phyloP scores from a whole-genome alignment of 2,797 vertebrate genomes.

The Poecile montanus region DNA sequence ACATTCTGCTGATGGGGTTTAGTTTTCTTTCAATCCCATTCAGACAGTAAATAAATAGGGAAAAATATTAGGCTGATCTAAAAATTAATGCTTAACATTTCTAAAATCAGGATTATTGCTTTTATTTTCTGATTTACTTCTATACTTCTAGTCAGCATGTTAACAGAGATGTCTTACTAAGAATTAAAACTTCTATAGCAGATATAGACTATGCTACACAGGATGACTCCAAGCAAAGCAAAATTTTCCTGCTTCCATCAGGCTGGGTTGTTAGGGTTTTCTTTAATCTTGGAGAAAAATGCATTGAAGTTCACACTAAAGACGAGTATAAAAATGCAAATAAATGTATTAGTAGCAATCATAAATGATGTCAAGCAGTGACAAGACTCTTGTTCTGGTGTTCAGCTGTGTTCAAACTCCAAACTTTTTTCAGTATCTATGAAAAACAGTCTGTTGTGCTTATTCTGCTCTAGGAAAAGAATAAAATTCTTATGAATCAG shows the following conservation, averaged over 20 bases:
- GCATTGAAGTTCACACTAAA: background rate
- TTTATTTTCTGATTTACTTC: background rate
- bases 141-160: background rate
- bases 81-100: background rate
- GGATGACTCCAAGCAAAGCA: background rate
- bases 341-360: background rate
- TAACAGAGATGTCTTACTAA: background rate
- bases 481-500: background rate
- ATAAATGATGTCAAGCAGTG: background rate
- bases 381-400: background rate
- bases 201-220: background rate
- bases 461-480: background rate
- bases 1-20: background rate
- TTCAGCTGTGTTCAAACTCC: background rate
- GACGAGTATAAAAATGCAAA: background rate
- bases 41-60: background rate
- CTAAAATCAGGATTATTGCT: background rate
- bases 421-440: background rate
- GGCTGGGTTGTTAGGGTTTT: accelerated
- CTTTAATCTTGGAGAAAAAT: background rate
- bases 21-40: background rate
- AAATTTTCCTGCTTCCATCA: background rate
- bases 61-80: background rate
- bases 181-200: background rate
- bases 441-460: background rate